Percentiles rank a stretch among this genome's conserved stretches.
Conservation (phyloP, 2,797 vertebrate species). For the Valencia hispanica region DNA sequence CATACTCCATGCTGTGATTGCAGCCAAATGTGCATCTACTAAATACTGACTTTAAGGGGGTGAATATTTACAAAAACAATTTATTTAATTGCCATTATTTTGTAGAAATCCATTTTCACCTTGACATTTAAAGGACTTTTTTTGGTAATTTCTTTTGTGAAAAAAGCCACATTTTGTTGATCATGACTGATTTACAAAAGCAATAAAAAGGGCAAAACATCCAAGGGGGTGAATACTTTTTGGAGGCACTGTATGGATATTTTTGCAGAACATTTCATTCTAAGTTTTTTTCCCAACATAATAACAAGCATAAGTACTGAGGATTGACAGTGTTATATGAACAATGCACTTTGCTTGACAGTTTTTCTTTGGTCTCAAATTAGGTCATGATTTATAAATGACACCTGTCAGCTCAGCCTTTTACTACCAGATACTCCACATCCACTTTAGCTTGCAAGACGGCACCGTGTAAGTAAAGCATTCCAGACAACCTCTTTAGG, state of each 20-base stretch:
- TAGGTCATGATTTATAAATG: constrained; percentile 65
- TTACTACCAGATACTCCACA: constrained; percentile 25
- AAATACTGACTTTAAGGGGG: too few species aligned
- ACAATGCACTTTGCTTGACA: constrained; percentile 32
- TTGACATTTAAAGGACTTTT: too few species aligned
- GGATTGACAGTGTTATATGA: constrained; percentile 28
- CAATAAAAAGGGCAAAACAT: background rate
- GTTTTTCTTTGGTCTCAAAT: constrained; percentile 11
- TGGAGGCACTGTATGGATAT: background rate
- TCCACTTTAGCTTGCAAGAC: constrained; percentile 47
- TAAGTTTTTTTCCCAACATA: background rate
- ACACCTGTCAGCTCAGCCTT: constrained; percentile 52
- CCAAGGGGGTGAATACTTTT: background rate
- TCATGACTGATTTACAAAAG: too few species aligned
- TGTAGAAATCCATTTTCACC: too few species aligned
- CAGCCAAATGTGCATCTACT: too few species aligned
- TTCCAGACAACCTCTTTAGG: constrained; percentile 30
- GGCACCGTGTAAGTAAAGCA: constrained; percentile 23
- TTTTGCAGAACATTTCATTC: background rate
- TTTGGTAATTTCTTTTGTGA: too few species aligned
- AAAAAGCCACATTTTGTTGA: too few species aligned
- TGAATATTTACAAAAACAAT: too few species aligned
- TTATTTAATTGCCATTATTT: too few species aligned
- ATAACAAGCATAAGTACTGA: background rate
- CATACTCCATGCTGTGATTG: too few species aligned